Conservation (phyloP, 30 jellyfish, hydroid and myxozoan species). For the Cassiopea andromeda region DNA sequence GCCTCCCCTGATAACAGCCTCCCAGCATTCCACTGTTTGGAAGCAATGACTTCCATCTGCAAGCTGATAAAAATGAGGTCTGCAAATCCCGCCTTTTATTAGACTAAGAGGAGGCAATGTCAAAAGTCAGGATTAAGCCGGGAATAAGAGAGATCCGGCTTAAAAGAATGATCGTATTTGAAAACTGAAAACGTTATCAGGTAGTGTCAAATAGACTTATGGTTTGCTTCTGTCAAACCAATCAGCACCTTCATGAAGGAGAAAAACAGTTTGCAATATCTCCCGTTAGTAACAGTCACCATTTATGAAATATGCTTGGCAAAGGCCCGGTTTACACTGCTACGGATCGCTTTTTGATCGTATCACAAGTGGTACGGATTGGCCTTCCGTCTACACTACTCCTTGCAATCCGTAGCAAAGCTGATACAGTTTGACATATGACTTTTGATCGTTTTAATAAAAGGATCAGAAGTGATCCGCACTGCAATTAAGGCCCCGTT, state of each 20-base stretch:
- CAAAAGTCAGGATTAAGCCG: not conserved
- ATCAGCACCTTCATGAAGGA: not conserved
- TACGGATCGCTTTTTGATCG: too few species aligned
- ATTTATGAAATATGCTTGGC: not conserved
- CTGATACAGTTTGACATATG: too few species aligned
- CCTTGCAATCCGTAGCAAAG: too few species aligned
- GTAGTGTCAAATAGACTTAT: not conserved
- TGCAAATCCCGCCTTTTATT: not conserved
- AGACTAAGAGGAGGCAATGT: not conserved
- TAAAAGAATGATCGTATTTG: not conserved
- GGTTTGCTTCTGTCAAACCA: not conserved
- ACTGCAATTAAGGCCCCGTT: too few species aligned
- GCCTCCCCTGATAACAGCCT: too few species aligned
- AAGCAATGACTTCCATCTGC: too few species aligned
- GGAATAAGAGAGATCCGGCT: not conserved
- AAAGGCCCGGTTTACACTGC: too few species aligned
- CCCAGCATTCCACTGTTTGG: not conserved
- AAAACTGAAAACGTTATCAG: not conserved
- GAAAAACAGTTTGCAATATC: not conserved
- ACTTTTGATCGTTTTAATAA: too few species aligned
- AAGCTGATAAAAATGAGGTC: not conserved
- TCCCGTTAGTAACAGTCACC: not conserved
- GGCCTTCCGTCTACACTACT: too few species aligned
- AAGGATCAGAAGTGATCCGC: too few species aligned
- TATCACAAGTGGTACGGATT: too few species aligned